A percentile compares a stretch with the other conserved stretches of the same genome.
phyloP scores from a whole-genome alignment of 2,113 vertebrate species.

The Nansenia antarctica region DNA sequence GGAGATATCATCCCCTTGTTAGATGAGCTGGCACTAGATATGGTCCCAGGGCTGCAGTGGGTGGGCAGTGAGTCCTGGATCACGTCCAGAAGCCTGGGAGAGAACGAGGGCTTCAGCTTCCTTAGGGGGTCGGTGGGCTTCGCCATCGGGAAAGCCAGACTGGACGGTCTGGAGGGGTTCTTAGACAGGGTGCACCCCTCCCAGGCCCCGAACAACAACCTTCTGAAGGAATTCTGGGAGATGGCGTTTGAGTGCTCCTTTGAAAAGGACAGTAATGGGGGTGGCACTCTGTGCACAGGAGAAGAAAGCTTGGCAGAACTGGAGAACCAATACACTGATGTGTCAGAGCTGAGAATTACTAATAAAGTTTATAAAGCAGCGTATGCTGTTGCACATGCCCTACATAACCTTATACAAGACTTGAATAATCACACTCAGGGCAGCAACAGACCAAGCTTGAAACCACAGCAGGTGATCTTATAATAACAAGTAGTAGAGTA shows the following conservation, averaged over 20 bases:
- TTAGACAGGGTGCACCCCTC: conserved; percentile 34
- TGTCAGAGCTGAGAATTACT: conserved; percentile 28
- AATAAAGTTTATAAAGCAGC: conserved; percentile 39
- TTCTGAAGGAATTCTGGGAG: conserved; percentile 56
- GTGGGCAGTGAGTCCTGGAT: conserved; percentile 45
- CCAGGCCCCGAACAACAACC: conserved; percentile 11
- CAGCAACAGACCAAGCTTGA: neutral
- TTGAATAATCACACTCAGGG: neutral
- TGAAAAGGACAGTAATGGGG: neutral
- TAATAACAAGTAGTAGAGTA: no score
- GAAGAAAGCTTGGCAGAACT: conserved; percentile 34
- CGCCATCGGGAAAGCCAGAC: conserved; percentile 21
- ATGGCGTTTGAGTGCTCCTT: conserved; percentile 42
- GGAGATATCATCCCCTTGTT: conserved; percentile 28
- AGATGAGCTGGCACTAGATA: conserved; percentile 31
- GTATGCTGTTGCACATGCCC: conserved; percentile 4
- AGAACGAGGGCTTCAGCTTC: conserved; percentile 20
- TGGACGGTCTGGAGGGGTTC: conserved; percentile 38
- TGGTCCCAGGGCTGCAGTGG: conserved; percentile 36
- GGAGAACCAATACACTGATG: conserved; percentile 40
- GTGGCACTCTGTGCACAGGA: conserved; percentile 29
- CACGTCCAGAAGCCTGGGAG: conserved; percentile 27
- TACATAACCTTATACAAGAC: conserved; percentile 18
- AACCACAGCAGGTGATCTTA: neutral
- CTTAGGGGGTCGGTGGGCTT: conserved; percentile 37